Base-by-base conservation (phyloP, 2,797 vertebrate species). In the Schizopygopsis pylzovi region DNA sequence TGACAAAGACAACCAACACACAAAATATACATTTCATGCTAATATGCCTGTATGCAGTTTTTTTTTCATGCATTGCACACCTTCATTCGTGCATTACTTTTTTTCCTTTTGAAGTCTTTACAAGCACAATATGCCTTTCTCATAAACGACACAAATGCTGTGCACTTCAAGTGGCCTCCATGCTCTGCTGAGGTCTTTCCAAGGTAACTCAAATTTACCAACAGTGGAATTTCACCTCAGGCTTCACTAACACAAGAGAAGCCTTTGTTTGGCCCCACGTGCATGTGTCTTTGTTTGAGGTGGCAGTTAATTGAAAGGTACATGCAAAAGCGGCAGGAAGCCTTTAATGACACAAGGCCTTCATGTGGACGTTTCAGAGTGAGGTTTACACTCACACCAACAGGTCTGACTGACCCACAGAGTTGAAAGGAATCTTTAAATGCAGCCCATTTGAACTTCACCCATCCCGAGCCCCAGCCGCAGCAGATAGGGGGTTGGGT, bases 231-330 rank as follows among this genome's bases (percentile, higher is more conserved):
- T 89, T 75, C 59, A 87, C 84, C 79, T 87, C 80, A 75, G 88
- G 85, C 82, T 54, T 85, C 79, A 43, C 63, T 84, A 54, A 86
- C 86, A 89, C 83, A 88, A 83, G 25, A 68, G 70, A 77, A 81
- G 61, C 87, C 81, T 89, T 89, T 91, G 90, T 90, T 89, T 88
- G 83, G 37, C 39, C 83, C 81, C 77, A 39, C 65, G 75, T 85
- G 85, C 79, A 47, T 85, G 75, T 80, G 82, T 56, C 81, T 87
- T 91, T 90, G 88, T 88, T 88, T 84, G 81, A 87, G 86, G 85
- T 84, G 54, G 81, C 16, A 10, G 83, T 87, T 92, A 91, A 91
- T 91, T 91, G 86, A 89, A 91, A 91, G 91, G 91, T 89, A 88
- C 52, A n/a, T 85, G 90, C 90, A 89, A 90, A 91, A 88, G 87